Evolutionary conservation across 2,797 vertebrate species (phyloP).

Genomic region (Pseudocheirus occidentalis): DNA sequence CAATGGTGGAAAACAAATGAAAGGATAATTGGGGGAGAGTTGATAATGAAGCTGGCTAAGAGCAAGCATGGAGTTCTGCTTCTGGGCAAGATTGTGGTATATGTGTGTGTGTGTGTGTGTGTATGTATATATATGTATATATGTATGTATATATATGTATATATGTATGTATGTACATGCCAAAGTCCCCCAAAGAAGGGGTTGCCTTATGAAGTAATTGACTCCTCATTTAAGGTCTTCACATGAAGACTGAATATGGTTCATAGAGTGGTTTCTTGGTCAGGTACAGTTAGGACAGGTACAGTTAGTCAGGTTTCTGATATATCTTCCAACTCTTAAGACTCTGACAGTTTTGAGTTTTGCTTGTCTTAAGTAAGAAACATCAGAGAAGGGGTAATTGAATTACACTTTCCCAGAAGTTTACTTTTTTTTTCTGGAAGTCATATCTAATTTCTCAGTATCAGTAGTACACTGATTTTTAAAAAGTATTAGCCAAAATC

Average conservation of each 20-base stretch:
- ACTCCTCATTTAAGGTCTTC: not conserved
- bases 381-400: slow-evolving; percentile 18
- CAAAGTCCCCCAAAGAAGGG: not conserved
- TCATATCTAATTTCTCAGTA: slow-evolving; percentile 11
- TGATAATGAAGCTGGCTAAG: not conserved
- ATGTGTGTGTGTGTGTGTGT: too few relatives aligned
- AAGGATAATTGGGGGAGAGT: not conserved
- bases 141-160: too few relatives aligned
- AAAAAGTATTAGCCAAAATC: not conserved
- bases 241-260: not conserved
- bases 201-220: not conserved
- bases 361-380: not conserved
- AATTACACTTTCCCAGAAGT: not conserved
- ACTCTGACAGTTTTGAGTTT: not conserved
- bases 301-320: not conserved
- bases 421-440: not conserved
- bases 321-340: not conserved
- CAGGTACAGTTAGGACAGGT: not conserved
- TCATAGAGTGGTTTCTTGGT: not conserved
- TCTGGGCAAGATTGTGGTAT: not conserved
- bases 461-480: not conserved
- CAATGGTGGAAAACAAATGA: not conserved
- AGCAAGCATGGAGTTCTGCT: not conserved
- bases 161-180: too few relatives aligned
- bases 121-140: too few relatives aligned